A percentile compares a stretch with the other conserved stretches of the same genome.
Evolutionary conservation across 2,888 invertebrate species (phyloP).

Genomic region (Hydroisotoma schaefferi): DNA sequence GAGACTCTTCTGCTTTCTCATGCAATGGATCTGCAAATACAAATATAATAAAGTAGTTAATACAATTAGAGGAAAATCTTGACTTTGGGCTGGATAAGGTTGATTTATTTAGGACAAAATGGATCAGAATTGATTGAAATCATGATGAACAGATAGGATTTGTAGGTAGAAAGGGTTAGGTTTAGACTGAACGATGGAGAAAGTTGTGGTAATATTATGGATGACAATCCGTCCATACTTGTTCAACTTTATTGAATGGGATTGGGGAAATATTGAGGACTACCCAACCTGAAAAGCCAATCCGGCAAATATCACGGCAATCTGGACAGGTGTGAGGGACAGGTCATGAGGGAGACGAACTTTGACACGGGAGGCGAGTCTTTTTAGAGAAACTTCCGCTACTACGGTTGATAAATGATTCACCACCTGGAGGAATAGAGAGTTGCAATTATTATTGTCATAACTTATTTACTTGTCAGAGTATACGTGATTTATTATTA

Average conservation of each 20-base stretch:
- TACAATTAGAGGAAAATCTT: not conserved
- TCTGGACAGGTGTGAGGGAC: conserved; percentile 29
- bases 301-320: conserved; percentile 36
- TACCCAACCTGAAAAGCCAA: conserved; percentile 28
- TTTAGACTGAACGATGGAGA: too few relatives aligned
- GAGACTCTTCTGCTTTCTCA: conserved; percentile 8
- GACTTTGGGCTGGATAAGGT: not conserved
- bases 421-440: conserved; percentile 19
- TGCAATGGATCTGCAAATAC: not conserved
- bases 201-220: too few relatives aligned
- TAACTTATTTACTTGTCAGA: too few relatives aligned
- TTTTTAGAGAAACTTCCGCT: conserved; percentile 28
- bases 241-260: not conserved
- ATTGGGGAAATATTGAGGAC: not conserved
- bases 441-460: not conserved
- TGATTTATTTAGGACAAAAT: too few relatives aligned
- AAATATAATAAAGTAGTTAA: not conserved
- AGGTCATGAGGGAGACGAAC: conserved; percentile 28
- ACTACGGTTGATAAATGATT: conserved; percentile 31
- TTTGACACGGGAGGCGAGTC: conserved; percentile 22
- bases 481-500: too few relatives aligned
- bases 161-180: too few relatives aligned
- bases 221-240: too few relatives aligned
- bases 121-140: too few relatives aligned
- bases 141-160: too few relatives aligned